Evolutionary conservation across 2,113 vertebrate species (phyloP).

Genomic region (Chitala chitala): DNA sequence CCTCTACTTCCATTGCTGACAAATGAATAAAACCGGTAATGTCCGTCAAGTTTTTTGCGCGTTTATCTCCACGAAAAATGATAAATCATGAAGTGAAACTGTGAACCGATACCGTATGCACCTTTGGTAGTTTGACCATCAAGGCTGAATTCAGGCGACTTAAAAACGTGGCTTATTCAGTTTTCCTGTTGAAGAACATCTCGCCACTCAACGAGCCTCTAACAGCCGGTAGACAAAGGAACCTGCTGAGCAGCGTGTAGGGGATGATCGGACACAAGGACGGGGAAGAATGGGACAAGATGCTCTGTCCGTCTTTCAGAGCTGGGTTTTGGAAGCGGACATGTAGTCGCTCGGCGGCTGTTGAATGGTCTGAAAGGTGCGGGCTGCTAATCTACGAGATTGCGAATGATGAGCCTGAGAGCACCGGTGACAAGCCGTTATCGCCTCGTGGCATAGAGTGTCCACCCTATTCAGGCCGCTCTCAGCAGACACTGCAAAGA

Average conservation of each 20-base stretch:
- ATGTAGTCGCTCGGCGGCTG: conserved; percentile 64
- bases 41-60: neutral
- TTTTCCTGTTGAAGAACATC: neutral
- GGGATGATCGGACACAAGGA: conserved; percentile 40
- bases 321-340: conserved; percentile 62
- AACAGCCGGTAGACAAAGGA: conserved; percentile 46
- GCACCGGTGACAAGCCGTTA: conserved; percentile 73
- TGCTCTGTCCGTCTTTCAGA: conserved; percentile 54
- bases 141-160: neutral
- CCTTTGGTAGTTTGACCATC: neutral
- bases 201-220: conserved; percentile 6
- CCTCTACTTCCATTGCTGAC: neutral
- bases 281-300: conserved; percentile 51
- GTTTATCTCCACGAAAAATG: too few species aligned
- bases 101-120: neutral
- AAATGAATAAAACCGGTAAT: neutral
- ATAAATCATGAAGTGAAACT: too few species aligned
- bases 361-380: conserved; percentile 68
- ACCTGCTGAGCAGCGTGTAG: conserved; percentile 38
- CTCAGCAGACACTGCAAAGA: conserved; percentile 67
- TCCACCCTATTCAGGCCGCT: conserved; percentile 69
- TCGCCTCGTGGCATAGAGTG: conserved; percentile 70
- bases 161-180: conserved; percentile 22
- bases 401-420: conserved; percentile 67
- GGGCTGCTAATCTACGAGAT: conserved; percentile 65